Percentiles rank a stretch among this genome's conserved stretches.
Conservation (phyloP, 2,888 invertebrate species). For the Lepidocyrtinus sp. region DNA sequence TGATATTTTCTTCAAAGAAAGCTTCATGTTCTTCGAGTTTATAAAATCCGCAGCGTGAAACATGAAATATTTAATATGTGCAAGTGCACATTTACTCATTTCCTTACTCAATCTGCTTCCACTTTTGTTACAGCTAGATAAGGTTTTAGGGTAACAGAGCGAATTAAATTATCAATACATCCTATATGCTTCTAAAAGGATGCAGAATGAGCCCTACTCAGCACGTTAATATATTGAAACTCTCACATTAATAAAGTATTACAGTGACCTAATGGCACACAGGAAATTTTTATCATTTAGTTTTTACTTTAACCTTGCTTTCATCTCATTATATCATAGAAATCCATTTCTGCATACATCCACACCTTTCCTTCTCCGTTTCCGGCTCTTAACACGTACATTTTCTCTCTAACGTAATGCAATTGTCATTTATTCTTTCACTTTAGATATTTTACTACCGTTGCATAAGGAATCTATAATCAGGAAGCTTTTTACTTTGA, state of each 20-base stretch:
- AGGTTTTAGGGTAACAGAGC: too few species aligned
- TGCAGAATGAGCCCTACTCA: too few species aligned
- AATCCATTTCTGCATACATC: neutral
- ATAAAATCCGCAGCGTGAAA: too few species aligned
- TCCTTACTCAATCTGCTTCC: conserved; percentile 13
- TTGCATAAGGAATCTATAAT: neutral
- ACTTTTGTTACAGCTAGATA: conserved; percentile 22
- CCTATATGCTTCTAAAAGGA: too few species aligned
- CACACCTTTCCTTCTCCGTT: conserved; percentile 16
- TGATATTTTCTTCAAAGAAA: too few species aligned
- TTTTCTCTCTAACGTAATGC: conserved; percentile 15
- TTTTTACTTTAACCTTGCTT: conserved; percentile 18
- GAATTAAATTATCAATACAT: too few species aligned
- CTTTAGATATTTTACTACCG: neutral
- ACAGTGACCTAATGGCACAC: conserved; percentile 13
- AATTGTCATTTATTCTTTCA: conserved; percentile 18
- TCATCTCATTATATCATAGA: conserved; percentile 5
- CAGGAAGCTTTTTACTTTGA: neutral
- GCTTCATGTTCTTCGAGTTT: too few species aligned
- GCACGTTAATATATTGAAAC: too few species aligned
- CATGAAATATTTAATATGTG: too few species aligned
- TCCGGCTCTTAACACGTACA: neutral
- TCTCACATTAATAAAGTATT: too few species aligned
- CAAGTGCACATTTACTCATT: neutral
- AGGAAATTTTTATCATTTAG: neutral